Base-by-base conservation (phyloP, 2,113 vertebrate species). In the Tyto alba region DNA sequence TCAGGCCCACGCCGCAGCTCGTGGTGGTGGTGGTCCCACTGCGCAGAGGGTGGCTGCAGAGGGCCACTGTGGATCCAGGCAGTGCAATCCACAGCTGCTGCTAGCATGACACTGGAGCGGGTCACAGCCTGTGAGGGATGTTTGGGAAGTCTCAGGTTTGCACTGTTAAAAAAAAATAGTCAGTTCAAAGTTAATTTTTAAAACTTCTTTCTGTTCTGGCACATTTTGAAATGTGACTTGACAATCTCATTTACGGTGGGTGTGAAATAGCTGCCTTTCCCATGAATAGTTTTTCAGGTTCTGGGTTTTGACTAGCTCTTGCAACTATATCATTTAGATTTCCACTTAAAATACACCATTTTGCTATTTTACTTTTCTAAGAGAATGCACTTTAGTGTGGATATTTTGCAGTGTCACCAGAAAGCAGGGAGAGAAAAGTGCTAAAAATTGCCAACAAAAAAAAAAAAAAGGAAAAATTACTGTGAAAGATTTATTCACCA, bases 301-400 rank as follows among this genome's bases (percentile, higher is more conserved):
- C 57, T 85, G 52, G 25, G 38, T 83, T 93, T 88, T 66, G 72
- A 82, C 36, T 45, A 91, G 68, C 45, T 66, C 92, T 73, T 88
- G 38, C 81, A 95, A 97, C 87, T 84, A 92, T 73, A 79, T 96
- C 0, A 94, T 98, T 96, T 96, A 93, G 82, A 97, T 96, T 97
- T 93, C 93, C 71, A 94, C 88, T 94, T 97, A 95, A 95, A 98
- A 95, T 72, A 92, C 48, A 80, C 53, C 36, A 60, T 76, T 95
- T 66, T 87, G 72, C 66, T 93, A 84, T 95, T 96, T 96, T 91
- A 86, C 96, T 96, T 96, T 90, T 79, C 66, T 87, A 89, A 96
- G 74, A 89, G 96, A 96, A 96, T 93, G 57, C 75, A 91, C 59
- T 90, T 76, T 43, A 87, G 43, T 66, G 75, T 57, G 68, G 82